These are phyloP conservation scores for Ceraclea dissimilis DNA, from an alignment of 2,888 invertebrate genomes.

Conservation along the genomic window DNA sequence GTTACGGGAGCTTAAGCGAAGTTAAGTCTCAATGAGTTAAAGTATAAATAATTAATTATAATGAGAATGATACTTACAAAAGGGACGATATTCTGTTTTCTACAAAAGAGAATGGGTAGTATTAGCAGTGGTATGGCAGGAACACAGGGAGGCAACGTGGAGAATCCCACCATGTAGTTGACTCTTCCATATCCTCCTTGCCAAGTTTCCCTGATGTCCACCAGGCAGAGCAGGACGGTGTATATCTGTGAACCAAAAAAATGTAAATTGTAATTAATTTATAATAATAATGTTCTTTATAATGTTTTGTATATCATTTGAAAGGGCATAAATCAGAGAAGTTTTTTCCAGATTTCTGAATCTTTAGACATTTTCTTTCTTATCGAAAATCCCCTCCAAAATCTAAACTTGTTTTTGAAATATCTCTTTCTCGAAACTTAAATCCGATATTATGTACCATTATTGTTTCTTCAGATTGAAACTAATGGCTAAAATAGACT, in stretches of 20 bases:
- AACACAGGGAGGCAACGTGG: slow-evolving; percentile 2
- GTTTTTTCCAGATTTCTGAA: no score
- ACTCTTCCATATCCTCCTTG: slow-evolving; percentile 16
- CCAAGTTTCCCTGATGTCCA: slow-evolving; percentile 13
- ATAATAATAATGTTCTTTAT: no score
- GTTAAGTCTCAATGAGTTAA: background rate
- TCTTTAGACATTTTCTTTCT: no score
- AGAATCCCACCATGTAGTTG: slow-evolving; percentile 4
- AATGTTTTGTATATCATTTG: no score
- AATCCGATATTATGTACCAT: no score
- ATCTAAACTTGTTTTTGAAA: no score
- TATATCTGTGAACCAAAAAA: slow-evolving; percentile 8
- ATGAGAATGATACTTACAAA: slow-evolving; percentile 7
- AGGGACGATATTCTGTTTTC: background rate
- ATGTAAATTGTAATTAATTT: background rate
- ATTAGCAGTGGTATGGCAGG: slow-evolving; percentile 13
- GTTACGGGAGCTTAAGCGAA: no score
- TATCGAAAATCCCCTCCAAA: no score
- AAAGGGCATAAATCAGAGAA: no score
- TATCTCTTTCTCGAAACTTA: no score
- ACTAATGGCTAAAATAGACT: no score
- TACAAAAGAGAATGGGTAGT: slow-evolving; percentile 13
- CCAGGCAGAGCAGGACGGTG: slow-evolving; percentile 9
- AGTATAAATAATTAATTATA: background rate
- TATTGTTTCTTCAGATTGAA: no score